These are phyloP conservation scores for Pristionchus exspectatus DNA, from an alignment of 2,888 invertebrate species.

Conservation along the genomic window DNA sequence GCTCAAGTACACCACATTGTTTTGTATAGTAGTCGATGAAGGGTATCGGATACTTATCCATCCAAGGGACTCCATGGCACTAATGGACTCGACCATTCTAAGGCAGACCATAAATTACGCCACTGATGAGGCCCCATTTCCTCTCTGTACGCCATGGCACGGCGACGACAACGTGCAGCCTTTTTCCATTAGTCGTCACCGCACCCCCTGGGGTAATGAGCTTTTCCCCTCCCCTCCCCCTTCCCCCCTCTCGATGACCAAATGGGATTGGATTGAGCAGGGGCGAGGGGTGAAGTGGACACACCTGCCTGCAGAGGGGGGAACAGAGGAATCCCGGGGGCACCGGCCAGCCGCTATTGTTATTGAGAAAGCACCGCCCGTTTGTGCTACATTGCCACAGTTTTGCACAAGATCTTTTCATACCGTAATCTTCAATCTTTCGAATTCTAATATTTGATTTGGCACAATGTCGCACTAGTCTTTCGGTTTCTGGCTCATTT, in stretches of 20 bases:
- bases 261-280: constrained; percentile 17
- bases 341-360: background rate
- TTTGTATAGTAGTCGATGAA: no score
- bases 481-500: background rate
- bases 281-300: background rate
- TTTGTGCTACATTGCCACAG: no score
- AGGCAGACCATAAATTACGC: background rate
- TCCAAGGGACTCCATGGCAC: no score
- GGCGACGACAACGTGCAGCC: background rate
- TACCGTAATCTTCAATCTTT: no score
- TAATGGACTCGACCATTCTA: no score
- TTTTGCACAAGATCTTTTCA: no score
- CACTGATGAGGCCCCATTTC: constrained; percentile 55
- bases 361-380: no score
- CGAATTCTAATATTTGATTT: background rate
- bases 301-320: constrained; percentile 1
- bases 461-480: background rate
- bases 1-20: no score
- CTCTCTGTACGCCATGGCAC: constrained; percentile 57
- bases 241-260: constrained; percentile 7
- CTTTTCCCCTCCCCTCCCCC: constrained; percentile 27
- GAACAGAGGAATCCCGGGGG: background rate
- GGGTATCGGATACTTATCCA: background rate
- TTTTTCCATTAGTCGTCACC: constrained; percentile 24
- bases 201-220: background rate